These are phyloP conservation scores for Sebastes matsubarae DNA, from an alignment of 2,797 vertebrate genomes.

Conservation along the genomic window DNA sequence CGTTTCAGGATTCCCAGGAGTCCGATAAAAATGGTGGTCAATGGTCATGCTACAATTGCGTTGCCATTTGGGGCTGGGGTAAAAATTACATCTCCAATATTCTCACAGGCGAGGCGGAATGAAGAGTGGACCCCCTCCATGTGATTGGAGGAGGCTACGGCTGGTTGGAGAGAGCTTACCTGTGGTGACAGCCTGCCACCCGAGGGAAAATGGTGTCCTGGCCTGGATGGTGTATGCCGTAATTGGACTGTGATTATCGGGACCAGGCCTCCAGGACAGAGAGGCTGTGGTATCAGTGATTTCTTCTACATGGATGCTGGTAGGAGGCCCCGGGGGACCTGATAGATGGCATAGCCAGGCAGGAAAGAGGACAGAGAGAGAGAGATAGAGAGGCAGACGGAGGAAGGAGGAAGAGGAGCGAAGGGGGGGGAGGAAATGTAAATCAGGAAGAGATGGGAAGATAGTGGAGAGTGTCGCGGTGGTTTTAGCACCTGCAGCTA, in stretches of 20 bases:
- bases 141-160: slow-evolving; percentile 66
- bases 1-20: slow-evolving; percentile 65
- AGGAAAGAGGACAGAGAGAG: slow-evolving; percentile 28
- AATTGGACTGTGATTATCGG: slow-evolving; percentile 98
- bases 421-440: slow-evolving; percentile 38
- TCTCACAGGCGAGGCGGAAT: slow-evolving; percentile 53
- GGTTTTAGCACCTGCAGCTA: slow-evolving; percentile 63
- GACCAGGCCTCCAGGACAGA: slow-evolving; percentile 95
- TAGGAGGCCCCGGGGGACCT: slow-evolving; percentile 96
- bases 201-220: slow-evolving; percentile 96
- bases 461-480: slow-evolving; percentile 17
- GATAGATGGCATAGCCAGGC: slow-evolving; percentile 61
- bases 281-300: slow-evolving; percentile 94
- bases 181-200: slow-evolving; percentile 98
- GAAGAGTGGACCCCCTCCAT: slow-evolving; percentile 40
- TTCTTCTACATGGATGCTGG: slow-evolving; percentile 92
- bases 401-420: background rate
- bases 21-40: slow-evolving; percentile 68
- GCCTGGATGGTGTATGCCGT: slow-evolving; percentile 93
- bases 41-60: slow-evolving; percentile 55
- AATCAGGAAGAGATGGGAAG: slow-evolving; percentile 60
- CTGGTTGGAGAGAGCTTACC: slow-evolving; percentile 85
- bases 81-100: slow-evolving; percentile 73
- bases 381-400: slow-evolving; percentile 43
- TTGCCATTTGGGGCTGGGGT: slow-evolving; percentile 46